Evolutionary conservation across 2,797 vertebrate genomes (phyloP), one percentile per base, ranked within the genome.

Genomic region (Spatula versicolor): DNA sequence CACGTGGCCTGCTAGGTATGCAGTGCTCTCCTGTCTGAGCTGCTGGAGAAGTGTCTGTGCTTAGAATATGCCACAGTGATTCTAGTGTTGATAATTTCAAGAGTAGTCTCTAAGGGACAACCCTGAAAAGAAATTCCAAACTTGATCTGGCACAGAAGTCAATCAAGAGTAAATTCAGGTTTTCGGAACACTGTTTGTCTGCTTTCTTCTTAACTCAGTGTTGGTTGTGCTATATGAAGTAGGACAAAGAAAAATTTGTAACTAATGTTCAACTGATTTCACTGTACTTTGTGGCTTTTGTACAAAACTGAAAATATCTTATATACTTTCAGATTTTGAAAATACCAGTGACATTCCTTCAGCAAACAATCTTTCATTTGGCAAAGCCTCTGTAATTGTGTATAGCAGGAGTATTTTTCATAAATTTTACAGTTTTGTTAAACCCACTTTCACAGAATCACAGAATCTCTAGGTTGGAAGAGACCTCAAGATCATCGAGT

Each of bases 61-160:
- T 63, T 0, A 2, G 28, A 43, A 23, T 3, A 10, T 20, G 1
- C n/a, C 48, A 3, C 0, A 1, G 39, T 25, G 5, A 23, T 31
- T 48, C 17, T 30, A 26, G 11, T n/a, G 31, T n/a, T 58, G 48
- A 25, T 48, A 23, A 37, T 73, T 68, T 76, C 18, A 23, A 16
- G 17, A 33, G 16, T 87, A 10, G 19, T 41, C 30, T 77, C 25
- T 6, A 46, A 25, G 8, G 52, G 69, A 17, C 26, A 75, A 26
- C 54, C 54, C 48, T 64, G 50, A 85, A 37, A 56, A 64, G 26
- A 74, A 62, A 52, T 52, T 71, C n/a, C 35, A 26, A 63, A 31
- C 20, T n/a, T 66, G 28, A 86, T 18, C n/a, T 67, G 4, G 35
- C 0, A 2, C 0, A 0, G 30, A 48, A 87, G 35, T 31, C 10